phyloP scores from a whole-genome alignment of 2,888 invertebrate genomes.

The Hirtodrosophila trivittata region DNA sequence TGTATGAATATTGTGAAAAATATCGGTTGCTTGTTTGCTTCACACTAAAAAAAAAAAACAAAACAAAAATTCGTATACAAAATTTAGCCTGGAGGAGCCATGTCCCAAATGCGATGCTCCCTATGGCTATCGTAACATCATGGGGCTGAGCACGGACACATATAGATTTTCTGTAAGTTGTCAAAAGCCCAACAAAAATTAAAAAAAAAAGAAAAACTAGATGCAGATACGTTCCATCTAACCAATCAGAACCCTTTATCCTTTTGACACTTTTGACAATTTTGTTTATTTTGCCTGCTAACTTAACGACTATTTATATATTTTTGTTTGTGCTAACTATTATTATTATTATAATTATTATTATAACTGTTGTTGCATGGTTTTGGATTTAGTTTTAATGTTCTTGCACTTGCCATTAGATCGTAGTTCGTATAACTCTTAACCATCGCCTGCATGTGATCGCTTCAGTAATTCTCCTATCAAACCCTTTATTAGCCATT shows the following conservation, averaged over 20 bases:
- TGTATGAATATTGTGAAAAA: constrained; percentile 42
- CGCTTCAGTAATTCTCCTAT: too few species aligned
- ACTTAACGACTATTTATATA: too few species aligned
- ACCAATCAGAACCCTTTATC: constrained; percentile 17
- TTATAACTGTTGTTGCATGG: too few species aligned
- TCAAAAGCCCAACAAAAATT: constrained; percentile 35
- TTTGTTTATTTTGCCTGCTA: too few species aligned
- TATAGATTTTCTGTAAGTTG: constrained; percentile 93
- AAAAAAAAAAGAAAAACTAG: constrained; percentile 4
- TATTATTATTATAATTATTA: too few species aligned
- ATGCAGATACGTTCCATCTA: constrained; percentile 24
- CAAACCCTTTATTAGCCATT: too few species aligned
- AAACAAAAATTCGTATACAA: constrained; percentile 44
- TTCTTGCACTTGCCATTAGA: too few species aligned
- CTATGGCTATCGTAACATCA: constrained; percentile 97
- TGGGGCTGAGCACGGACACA: constrained; percentile 94
- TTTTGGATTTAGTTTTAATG: too few species aligned
- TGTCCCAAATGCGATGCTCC: constrained; percentile 94
- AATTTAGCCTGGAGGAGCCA: constrained; percentile 87
- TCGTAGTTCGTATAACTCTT: too few species aligned
- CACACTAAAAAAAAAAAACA: constrained; percentile 40
- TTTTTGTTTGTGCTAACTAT: too few species aligned
- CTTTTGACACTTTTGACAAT: constrained; percentile 3
- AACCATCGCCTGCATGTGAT: too few species aligned
- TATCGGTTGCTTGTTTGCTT: constrained; percentile 48